Percentiles rank a stretch among this genome's conserved stretches.
Evolutionary conservation across 2,797 vertebrate species (phyloP).

Genomic region (Gallinago stenura): DNA sequence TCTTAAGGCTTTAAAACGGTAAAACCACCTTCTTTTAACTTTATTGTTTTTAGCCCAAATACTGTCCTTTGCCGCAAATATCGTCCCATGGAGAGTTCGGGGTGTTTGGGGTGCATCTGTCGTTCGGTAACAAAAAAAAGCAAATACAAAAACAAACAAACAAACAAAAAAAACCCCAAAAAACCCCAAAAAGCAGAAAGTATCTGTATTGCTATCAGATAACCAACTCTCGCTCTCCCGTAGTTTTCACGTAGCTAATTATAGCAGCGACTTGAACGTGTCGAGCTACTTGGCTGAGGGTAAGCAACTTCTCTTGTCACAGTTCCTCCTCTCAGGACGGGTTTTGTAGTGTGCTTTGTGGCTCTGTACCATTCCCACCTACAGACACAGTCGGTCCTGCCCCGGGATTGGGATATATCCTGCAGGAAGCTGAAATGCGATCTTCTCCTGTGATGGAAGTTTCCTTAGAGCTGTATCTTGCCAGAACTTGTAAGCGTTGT

Average conservation of each 20-base stretch:
- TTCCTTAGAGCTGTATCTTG: slow-evolving; percentile 29
- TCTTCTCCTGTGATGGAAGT: slow-evolving; percentile 36
- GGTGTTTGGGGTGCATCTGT: no score
- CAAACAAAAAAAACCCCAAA: no score
- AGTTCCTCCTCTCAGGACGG: background rate
- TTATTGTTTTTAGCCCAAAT: no score
- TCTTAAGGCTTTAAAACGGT: no score
- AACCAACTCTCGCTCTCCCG: background rate
- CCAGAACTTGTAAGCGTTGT: background rate
- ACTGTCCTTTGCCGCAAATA: no score
- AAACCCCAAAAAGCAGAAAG: background rate
- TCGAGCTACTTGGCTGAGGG: slow-evolving; percentile 25
- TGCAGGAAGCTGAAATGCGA: slow-evolving; percentile 51
- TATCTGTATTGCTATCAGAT: background rate
- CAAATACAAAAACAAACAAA: no score
- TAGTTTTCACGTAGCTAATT: slow-evolving; percentile 14
- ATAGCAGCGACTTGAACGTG: background rate
- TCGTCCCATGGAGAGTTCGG: no score
- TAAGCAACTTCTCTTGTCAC: slow-evolving; percentile 34
- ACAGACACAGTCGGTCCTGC: background rate
- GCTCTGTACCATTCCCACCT: background rate
- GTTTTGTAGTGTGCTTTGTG: slow-evolving; percentile 26
- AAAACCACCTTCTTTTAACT: no score
- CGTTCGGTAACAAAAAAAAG: no score
- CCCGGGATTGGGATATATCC: slow-evolving; percentile 15